Percentiles rank a stretch among this genome's conserved stretches.
phyloP scores from a whole-genome alignment of 2,113 vertebrate species.

The Theristicus caerulescens region DNA sequence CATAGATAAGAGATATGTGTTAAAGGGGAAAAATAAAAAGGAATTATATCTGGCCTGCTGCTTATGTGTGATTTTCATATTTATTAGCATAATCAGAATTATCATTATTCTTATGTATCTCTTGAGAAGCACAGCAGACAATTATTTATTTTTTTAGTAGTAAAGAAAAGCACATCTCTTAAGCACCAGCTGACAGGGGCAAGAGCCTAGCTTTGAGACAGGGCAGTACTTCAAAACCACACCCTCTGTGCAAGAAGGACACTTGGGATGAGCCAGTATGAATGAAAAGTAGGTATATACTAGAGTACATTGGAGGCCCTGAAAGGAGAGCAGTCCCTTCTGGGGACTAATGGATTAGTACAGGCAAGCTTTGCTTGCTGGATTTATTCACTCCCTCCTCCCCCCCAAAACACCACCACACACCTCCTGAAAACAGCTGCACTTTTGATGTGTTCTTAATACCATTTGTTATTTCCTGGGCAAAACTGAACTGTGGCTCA shows the following conservation, averaged over 20 bases:
- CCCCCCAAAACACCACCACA: neutral
- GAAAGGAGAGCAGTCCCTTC: neutral
- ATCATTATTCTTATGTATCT: neutral
- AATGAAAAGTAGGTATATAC: neutral
- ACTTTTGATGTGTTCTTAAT: conserved; percentile 22
- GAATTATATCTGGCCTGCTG: neutral
- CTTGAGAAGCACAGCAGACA: neutral
- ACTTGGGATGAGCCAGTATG: neutral
- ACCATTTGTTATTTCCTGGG: conserved; percentile 61
- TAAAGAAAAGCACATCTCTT: neutral
- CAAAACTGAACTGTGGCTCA: conserved; percentile 62
- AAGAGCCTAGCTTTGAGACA: neutral
- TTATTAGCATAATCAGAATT: conserved; percentile 13
- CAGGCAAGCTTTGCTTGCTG: neutral
- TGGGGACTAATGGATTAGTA: neutral
- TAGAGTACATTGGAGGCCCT: neutral
- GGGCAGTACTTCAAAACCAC: neutral
- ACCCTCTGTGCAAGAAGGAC: neutral
- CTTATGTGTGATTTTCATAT: conserved; percentile 2
- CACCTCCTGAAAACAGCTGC: neutral
- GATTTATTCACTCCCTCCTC: neutral
- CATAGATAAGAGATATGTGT: neutral
- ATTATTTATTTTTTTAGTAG: neutral
- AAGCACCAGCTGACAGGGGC: neutral
- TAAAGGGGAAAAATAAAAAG: conserved; percentile 24